These are phyloP conservation scores for Glareola pratincola DNA, from an alignment of 2,113 vertebrate species.

Conservation along the genomic window DNA sequence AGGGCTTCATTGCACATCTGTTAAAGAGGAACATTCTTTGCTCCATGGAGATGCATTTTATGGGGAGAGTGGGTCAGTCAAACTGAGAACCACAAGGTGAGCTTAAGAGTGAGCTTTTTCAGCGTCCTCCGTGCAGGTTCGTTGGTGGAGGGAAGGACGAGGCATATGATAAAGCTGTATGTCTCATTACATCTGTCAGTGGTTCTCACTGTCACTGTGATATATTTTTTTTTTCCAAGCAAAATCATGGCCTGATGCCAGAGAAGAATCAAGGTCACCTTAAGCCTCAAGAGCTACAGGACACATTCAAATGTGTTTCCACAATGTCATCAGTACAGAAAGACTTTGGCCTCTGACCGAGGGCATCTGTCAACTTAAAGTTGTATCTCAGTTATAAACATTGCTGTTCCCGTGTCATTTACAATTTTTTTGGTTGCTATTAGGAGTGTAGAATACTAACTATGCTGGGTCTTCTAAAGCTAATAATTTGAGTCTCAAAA, in stretches of 20 bases:
- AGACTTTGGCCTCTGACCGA: not conserved
- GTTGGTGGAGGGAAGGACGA: not conserved
- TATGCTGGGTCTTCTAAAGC: not conserved
- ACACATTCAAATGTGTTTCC: not conserved
- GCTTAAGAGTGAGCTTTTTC: not conserved
- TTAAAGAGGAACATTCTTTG: not conserved
- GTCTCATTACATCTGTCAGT: not conserved
- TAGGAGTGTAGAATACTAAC: not conserved
- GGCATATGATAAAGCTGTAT: rapidly evolving
- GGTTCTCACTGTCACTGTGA: not conserved
- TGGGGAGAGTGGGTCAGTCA: not conserved
- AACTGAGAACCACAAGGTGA: not conserved
- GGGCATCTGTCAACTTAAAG: not conserved
- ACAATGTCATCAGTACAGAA: not conserved
- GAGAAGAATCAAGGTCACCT: not conserved
- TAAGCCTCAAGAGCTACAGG: not conserved
- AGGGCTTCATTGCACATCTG: not conserved
- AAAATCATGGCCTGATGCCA: not conserved
- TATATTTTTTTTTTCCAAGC: not conserved
- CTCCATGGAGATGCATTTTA: not conserved
- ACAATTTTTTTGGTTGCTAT: not conserved
- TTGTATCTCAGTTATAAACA: not conserved
- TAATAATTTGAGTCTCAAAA: not conserved
- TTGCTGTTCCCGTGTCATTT: not conserved
- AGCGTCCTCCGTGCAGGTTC: not conserved